Conservation (phyloP, 2,888 invertebrate species). For the Aethes cnicana region DNA sequence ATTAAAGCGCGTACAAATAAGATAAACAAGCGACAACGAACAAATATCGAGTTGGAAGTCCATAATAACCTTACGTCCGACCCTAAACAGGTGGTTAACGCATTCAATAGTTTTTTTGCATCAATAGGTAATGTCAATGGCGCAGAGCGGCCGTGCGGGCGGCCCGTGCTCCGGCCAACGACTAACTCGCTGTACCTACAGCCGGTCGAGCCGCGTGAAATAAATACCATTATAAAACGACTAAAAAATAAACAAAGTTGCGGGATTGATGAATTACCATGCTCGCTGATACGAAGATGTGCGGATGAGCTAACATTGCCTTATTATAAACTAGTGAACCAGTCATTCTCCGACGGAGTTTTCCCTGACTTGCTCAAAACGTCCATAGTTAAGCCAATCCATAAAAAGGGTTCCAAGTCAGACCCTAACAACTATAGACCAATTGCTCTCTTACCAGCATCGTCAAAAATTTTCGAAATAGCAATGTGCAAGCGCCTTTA, state of each 20-base stretch:
- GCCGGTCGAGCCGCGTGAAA: constrained; percentile 15
- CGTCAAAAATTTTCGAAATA: constrained; percentile 10
- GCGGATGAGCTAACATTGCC: constrained; percentile 9
- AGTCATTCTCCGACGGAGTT: constrained; percentile 21
- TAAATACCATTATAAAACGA: constrained; percentile 7
- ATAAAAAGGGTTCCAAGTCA: no score
- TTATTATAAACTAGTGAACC: constrained; percentile 31
- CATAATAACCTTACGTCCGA: no score
- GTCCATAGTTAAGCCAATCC: constrained; percentile 9
- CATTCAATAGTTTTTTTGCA: no score
- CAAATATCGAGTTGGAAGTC: no score
- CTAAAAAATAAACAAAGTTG: constrained; percentile 28
- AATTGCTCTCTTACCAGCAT: constrained; percentile 1
- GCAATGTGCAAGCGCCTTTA: constrained; percentile 1
- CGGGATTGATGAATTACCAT: constrained; percentile 27
- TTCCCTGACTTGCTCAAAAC: constrained; percentile 27
- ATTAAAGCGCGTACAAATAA: no score
- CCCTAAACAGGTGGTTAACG: no score
- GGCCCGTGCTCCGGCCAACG: no score
- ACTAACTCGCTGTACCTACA: background rate
- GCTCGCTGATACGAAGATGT: constrained; percentile 25
- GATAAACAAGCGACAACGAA: no score
- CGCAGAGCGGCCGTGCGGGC: no score
- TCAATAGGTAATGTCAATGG: no score
- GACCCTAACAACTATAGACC: constrained; percentile 5